Base-by-base conservation (phyloP, 2,113 vertebrate genomes). In the Cyphomyrus discorhynchus region DNA sequence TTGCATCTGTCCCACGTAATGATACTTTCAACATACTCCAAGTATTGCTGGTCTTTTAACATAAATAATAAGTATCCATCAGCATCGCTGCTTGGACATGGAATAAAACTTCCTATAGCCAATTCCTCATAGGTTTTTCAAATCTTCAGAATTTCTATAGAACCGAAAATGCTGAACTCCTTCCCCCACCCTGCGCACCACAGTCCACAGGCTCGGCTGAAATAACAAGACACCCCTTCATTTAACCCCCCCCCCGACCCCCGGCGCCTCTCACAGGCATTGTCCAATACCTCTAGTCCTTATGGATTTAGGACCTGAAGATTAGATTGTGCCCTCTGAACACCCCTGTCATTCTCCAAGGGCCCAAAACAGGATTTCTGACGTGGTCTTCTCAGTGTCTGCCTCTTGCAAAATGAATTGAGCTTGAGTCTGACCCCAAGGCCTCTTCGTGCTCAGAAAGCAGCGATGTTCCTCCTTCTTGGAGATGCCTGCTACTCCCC, bases 361-460 rank as follows among this genome's bases (percentile, higher is more conserved):
- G 82, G 42, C 74, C 89, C 91, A 66, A 50, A 52, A 90, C 80
- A 87, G 52, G 89, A 87, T 91, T 91, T 92, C 74, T 90, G 89
- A 91, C 88, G 87, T 70, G 74, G 15, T 47, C 86, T 86, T 92
- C 88, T 90, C 82, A 11, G 89, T 42, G 19, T 35, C 27, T 45
- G 50, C 27, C 7, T 62, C 58, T 80, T 47, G 87, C 83, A 74
- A 93, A 91, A 92, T 95, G 92, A 91, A 88, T 77, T n/a, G 91
- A 89, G 91, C 27, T 49, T 8, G 8, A 31, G 62, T 31, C 62
- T 27, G 62, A 70, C 62, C 62, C 9, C 74, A 42, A 35, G 13
- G 74, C 74, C 74, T 80, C 31, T 77, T 19, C 74, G 13, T 80
- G 74, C 35, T 42, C 31, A 42, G 31, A 80, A 35, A 35, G 74